phyloP scores from a whole-genome alignment of 2,888 invertebrate genomes.

The Aricia artaxerxes region DNA sequence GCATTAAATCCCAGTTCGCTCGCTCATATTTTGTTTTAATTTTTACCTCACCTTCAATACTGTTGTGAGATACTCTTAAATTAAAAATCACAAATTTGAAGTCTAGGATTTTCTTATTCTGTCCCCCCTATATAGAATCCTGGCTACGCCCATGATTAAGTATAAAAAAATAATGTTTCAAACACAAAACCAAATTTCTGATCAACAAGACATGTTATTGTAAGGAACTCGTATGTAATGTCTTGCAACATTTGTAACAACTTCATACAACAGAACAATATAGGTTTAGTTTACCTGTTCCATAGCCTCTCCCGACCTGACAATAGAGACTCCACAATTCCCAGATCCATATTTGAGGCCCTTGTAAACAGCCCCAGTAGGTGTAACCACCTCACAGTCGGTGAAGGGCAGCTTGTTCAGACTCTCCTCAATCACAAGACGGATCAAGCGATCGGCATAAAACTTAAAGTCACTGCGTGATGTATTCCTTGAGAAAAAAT shows the following conservation, averaged over 20 bases:
- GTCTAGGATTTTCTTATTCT: too few species aligned
- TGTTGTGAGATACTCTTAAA: too few species aligned
- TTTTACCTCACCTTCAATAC: too few species aligned
- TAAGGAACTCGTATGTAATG: neutral
- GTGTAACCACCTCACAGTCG: constrained; percentile 94
- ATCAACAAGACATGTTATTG: too few species aligned
- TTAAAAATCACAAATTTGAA: too few species aligned
- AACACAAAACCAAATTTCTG: neutral
- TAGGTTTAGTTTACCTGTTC: constrained; percentile 83
- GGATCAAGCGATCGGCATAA: constrained; percentile 97
- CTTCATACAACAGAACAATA: neutral
- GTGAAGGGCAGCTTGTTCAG: constrained; percentile 97
- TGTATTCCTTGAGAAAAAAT: constrained; percentile 86
- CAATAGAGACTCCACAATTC: constrained; percentile 99
- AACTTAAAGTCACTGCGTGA: constrained; percentile 98
- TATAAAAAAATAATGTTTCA: too few species aligned
- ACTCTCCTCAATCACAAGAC: constrained; percentile 98
- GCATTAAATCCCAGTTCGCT: too few species aligned
- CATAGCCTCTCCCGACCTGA: constrained; percentile 97
- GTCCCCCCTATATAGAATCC: too few species aligned
- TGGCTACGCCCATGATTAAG: too few species aligned
- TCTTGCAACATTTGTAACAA: neutral
- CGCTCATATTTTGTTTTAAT: too few species aligned
- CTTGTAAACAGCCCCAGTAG: constrained; percentile 93
- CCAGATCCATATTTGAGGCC: constrained; percentile 98